phyloP scores from a whole-genome alignment of 2,797 vertebrate species.

The Gymnoscopelus braueri region DNA sequence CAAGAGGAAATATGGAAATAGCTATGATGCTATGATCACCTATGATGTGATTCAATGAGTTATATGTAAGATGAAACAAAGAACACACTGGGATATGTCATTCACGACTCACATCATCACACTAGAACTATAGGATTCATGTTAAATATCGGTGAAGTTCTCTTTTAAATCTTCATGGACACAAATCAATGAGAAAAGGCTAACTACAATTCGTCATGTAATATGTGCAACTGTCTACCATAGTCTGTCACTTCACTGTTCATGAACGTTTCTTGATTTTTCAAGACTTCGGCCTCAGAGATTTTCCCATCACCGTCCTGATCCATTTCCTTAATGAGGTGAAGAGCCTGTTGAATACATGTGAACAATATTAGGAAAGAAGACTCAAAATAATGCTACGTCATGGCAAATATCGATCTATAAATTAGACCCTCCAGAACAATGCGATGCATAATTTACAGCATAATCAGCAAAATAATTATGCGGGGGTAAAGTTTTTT shows the following conservation, averaged over 20 bases:
- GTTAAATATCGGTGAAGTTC: too few species aligned
- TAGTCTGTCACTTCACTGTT: constrained; percentile 98
- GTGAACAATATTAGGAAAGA: constrained; percentile 5
- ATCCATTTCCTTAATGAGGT: constrained; percentile 95
- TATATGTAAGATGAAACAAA: too few species aligned
- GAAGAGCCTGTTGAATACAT: constrained; percentile 84
- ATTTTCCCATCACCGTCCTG: constrained; percentile 86
- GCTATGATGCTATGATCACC: too few species aligned
- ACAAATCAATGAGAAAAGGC: constrained; percentile 10
- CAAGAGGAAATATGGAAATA: too few species aligned
- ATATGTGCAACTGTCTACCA: constrained; percentile 90
- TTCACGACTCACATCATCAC: too few species aligned
- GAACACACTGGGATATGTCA: too few species aligned
- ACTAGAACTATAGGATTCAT: too few species aligned
- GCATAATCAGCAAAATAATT: too few species aligned
- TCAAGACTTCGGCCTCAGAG: constrained; percentile 88
- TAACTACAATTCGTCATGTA: constrained; percentile 91
- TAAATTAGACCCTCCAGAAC: too few species aligned
- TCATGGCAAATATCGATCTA: not conserved
- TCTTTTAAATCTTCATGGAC: not conserved
- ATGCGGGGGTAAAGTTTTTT: too few species aligned
- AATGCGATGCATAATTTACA: too few species aligned
- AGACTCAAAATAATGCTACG: not conserved
- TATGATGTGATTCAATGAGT: too few species aligned
- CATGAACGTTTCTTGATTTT: constrained; percentile 92